Conservation (phyloP, 1,140 invertebrate species). For the Zaprionus kolodkinae region DNA sequence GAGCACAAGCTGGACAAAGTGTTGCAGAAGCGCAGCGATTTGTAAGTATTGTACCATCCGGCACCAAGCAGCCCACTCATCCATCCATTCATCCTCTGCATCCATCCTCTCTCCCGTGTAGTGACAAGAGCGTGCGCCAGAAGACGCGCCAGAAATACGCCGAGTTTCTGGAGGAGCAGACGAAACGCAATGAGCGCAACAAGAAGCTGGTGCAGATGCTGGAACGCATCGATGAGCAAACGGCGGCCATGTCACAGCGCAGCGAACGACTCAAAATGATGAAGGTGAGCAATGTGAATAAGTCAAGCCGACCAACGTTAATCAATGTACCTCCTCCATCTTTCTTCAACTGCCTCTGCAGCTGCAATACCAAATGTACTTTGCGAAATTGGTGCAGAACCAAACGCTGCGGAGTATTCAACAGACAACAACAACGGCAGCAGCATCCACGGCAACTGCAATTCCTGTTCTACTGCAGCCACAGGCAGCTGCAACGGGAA, state of each 20-base stretch:
- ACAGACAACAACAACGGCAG: constrained; percentile 42
- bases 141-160: constrained; percentile 86
- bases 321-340: constrained; percentile 14
- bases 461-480: constrained; percentile 61
- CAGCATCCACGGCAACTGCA: constrained; percentile 10
- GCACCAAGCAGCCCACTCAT: background rate
- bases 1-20: constrained; percentile 81
- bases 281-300: constrained; percentile 79
- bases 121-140: constrained; percentile 83
- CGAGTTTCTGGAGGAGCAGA: constrained; percentile 87
- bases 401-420: constrained; percentile 76
- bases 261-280: constrained; percentile 87
- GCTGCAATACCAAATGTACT: constrained; percentile 83
- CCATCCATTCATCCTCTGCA: no score
- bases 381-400: constrained; percentile 79
- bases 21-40: constrained; percentile 74
- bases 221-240: constrained; percentile 86
- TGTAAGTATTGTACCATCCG: constrained; percentile 65
- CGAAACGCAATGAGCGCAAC: constrained; percentile 86
- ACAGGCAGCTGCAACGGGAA: constrained; percentile 30
- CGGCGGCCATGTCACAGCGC: constrained; percentile 86
- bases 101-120: constrained; percentile 11
- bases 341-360: constrained; percentile 15
- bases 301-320: constrained; percentile 37
- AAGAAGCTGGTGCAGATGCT: constrained; percentile 86